Evolutionary conservation across 2,113 vertebrate genomes (phyloP), one percentile per base, ranked within the genome.

Genomic region (Oceanodroma tethys): DNA sequence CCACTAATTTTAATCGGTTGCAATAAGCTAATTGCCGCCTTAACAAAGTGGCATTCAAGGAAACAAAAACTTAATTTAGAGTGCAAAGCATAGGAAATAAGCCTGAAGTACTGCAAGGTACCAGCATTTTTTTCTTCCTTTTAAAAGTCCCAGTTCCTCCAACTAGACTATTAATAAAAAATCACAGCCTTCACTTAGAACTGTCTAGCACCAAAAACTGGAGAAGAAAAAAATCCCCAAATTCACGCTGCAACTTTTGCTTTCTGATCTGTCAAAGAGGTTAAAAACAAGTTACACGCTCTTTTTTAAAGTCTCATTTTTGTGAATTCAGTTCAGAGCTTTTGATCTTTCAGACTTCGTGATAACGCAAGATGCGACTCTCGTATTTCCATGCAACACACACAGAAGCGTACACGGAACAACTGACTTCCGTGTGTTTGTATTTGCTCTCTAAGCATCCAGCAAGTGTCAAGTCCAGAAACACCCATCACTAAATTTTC

Each of bases 361-460:
- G 29, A 14, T 10, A 76, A 56, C 1, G 0, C 2, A 26, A 79
- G 27, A n/a, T 32, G 43, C 0, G 1, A 27, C 13, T 34, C 55
- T 15, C 1, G 0, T 23, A 34, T 9, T 52, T 45, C 74, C 53
- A 48, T 3, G 17, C 34, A 62, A 67, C 2, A 4, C 52, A 79
- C 55, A 63, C 9, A 62, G 5, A 18, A 56, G n/a, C 21, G 21
- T 1, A 10, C 10, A 47, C 15, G 15, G 13, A 80, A 65, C 11
- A 30, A 72, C 16, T 38, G 34, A 56, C 34, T 38, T 36, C 1
- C 14, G n/a, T 26, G 58, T 2, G 0, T 34, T 32, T 65, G 29
- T 38, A n/a, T 63, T 74, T 87, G 13, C 29, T 63, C n/a, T 48
- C 78, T 7, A 10, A 70, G 45, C 68, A 86, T 2, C 36, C 80